Evolutionary conservation across 2,113 vertebrate species (phyloP).

Genomic region (Glaucomys volans): DNA sequence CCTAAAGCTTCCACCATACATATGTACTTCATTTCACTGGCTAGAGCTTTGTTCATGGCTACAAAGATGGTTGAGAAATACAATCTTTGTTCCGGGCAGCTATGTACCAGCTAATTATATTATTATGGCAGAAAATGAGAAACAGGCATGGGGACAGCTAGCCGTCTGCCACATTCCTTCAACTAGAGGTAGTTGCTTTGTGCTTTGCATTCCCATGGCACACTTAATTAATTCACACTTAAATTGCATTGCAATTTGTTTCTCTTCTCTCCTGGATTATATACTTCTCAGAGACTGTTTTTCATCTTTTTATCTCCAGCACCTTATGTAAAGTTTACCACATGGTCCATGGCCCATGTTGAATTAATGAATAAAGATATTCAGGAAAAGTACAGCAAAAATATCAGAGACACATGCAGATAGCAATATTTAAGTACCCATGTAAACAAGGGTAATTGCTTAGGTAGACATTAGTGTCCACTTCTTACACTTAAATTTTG

Average conservation of each 20-base stretch:
- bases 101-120: background rate
- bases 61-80: background rate
- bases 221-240: background rate
- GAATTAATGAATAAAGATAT: slow-evolving; percentile 13
- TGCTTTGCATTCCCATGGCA: background rate
- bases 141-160: background rate
- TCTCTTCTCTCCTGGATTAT: background rate
- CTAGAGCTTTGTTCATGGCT: background rate
- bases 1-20: background rate
- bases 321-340: background rate
- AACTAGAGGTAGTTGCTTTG: background rate
- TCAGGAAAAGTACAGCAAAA: slow-evolving; percentile 35
- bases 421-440: background rate
- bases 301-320: background rate
- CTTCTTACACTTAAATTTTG: background rate
- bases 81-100: background rate
- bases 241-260: background rate
- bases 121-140: background rate
- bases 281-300: slow-evolving; percentile 7
- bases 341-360: background rate
- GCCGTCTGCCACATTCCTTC: background rate
- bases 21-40: background rate
- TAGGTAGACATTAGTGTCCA: background rate
- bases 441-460: background rate
- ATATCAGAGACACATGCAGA: background rate